Evolutionary conservation across 1,140 invertebrate species (phyloP).

Genomic region (Fopius arisanus): DNA sequence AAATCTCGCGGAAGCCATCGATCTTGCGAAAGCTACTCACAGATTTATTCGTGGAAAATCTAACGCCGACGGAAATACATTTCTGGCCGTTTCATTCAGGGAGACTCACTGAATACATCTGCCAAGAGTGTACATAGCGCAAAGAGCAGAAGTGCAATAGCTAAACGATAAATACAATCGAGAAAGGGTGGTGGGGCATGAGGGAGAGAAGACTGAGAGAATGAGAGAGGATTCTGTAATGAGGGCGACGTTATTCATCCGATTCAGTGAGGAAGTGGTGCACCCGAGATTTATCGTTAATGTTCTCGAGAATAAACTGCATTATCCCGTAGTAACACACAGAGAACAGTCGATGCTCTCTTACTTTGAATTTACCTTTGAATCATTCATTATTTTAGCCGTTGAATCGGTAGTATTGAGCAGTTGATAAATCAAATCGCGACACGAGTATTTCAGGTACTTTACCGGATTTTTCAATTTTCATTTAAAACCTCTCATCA

Average conservation of each 20-base stretch:
- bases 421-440: background rate
- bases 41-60: slow-evolving; percentile 25
- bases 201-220: slow-evolving; percentile 7
- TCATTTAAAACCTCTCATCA: no score
- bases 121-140: slow-evolving; percentile 1
- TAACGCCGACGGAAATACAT: slow-evolving; percentile 29
- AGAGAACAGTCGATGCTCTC: slow-evolving; percentile 1
- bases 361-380: background rate
- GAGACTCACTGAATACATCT: slow-evolving; percentile 27
- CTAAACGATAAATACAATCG: slow-evolving; percentile 10
- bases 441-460: no score
- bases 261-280: slow-evolving; percentile 17
- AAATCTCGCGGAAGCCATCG: slow-evolving; percentile 29
- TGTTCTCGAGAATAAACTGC: slow-evolving; percentile 19
- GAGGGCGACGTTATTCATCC: slow-evolving; percentile 30
- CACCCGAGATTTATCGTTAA: slow-evolving; percentile 24
- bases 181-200: background rate
- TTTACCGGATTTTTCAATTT: no score
- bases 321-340: background rate
- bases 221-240: slow-evolving; percentile 15
- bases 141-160: background rate
- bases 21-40: slow-evolving; percentile 22
- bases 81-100: slow-evolving; percentile 26
- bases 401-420: background rate
- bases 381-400: background rate